Percentiles rank a stretch among this genome's conserved stretches.
These are phyloP conservation scores for Axis porcinus DNA, from an alignment of 2,113 vertebrate species.

Conservation along the genomic window DNA sequence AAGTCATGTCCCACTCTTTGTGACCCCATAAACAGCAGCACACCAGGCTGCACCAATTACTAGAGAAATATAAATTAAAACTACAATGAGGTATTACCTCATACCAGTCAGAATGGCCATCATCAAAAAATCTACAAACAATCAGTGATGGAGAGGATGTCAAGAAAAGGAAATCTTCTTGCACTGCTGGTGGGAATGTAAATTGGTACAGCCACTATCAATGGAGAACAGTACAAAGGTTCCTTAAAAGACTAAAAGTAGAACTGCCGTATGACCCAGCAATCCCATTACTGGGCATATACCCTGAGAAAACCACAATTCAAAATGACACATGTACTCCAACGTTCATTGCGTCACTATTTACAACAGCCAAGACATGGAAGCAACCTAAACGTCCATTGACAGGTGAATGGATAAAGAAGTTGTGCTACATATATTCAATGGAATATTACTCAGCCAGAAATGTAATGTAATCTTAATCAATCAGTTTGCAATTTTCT, in stretches of 20 bases:
- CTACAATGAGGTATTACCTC: background rate
- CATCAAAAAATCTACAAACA: background rate
- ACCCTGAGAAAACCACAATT: background rate
- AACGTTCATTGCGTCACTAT: background rate
- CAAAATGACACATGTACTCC: background rate
- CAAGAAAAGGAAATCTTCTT: background rate
- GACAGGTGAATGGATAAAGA: background rate
- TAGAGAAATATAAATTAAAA: background rate
- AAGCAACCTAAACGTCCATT: background rate
- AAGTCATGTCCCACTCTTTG: background rate
- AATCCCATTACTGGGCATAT: background rate
- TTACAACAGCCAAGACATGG: background rate
- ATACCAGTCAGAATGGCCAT: background rate
- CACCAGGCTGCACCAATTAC: background rate
- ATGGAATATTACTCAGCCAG: background rate
- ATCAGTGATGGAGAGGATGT: background rate
- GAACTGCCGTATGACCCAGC: background rate
- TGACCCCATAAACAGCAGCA: background rate
- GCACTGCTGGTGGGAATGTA: background rate
- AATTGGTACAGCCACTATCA: background rate
- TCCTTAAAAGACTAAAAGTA: background rate
- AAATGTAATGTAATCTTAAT: background rate
- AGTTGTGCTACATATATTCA: background rate
- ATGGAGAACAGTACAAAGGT: background rate
- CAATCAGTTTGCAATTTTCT: background rate